A percentile compares a stretch with the other conserved stretches of the same genome.
Conservation (phyloP, 2,113 vertebrate species). For the Arenaria interpres region DNA sequence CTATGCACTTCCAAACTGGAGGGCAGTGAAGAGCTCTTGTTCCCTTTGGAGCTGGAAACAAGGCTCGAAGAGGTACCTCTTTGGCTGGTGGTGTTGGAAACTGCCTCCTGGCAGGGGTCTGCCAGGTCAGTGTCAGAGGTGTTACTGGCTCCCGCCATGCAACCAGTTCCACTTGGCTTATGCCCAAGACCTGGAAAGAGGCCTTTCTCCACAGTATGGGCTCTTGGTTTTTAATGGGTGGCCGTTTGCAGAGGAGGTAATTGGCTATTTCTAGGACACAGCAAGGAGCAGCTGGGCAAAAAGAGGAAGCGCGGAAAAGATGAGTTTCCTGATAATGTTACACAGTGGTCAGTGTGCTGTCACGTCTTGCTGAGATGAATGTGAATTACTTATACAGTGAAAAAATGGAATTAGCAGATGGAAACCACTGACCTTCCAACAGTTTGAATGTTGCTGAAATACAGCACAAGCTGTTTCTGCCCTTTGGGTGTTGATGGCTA, state of each 20-base stretch:
- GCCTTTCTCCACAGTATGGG: neutral
- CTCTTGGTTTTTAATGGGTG: neutral
- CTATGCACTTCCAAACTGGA: neutral
- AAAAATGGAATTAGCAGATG: neutral
- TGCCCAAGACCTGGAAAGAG: neutral
- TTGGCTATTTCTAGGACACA: neutral
- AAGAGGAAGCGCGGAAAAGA: neutral
- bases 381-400: neutral
- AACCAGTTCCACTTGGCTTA: neutral
- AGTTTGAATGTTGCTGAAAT: neutral
- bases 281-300: neutral
- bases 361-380: neutral
- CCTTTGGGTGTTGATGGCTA: neutral
- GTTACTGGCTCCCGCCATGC: accelerated
- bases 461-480: neutral
- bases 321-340: neutral
- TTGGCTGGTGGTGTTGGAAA: neutral
- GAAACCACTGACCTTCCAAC: neutral
- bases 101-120: neutral
- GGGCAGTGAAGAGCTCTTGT: neutral
- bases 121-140: neutral
- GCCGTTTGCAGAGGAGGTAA: accelerated
- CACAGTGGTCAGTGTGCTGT: neutral
- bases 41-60: neutral
- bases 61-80: neutral